These are phyloP conservation scores for Trimorus sp. DNA, from an alignment of 2,888 invertebrate species.

Conservation along the genomic window DNA sequence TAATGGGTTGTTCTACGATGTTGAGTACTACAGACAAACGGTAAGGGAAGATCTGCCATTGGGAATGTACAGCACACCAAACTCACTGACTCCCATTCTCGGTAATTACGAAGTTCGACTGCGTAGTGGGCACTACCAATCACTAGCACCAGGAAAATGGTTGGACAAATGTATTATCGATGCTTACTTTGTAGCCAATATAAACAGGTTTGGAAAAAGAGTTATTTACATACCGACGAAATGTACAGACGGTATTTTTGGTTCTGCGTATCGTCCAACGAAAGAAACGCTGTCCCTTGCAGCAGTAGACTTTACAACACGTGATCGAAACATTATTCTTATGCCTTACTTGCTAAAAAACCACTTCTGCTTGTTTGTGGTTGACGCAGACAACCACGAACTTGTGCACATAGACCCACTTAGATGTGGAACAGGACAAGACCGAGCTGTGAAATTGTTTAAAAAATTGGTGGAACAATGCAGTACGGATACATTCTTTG, in stretches of 20 bases:
- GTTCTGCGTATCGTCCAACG: background rate
- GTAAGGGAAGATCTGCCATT: background rate
- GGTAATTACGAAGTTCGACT: background rate
- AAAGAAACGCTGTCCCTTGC: background rate
- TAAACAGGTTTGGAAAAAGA: background rate
- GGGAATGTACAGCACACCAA: background rate
- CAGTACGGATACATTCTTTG: background rate
- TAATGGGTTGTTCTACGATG: slow-evolving; percentile 27
- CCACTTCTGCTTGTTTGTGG: slow-evolving; percentile 8
- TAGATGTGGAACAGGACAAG: background rate
- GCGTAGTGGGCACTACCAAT: background rate
- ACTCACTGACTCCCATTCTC: background rate
- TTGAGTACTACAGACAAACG: slow-evolving; percentile 13
- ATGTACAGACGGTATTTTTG: slow-evolving; percentile 6
- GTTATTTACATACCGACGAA: slow-evolving; percentile 18
- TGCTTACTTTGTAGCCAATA: slow-evolving; percentile 4
- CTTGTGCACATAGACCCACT: background rate
- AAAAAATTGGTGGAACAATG: background rate
- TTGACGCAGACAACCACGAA: background rate
- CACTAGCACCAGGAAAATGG: background rate
- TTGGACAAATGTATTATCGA: slow-evolving; percentile 11
- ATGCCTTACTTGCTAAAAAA: slow-evolving; percentile 6
- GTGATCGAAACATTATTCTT: background rate
- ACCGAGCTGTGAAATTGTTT: background rate
- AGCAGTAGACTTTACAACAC: background rate